Percentiles rank a stretch among this genome's conserved stretches.
Conservation (phyloP, 2,888 invertebrate genomes). For the Kuschelorhynchus macadamiae region DNA sequence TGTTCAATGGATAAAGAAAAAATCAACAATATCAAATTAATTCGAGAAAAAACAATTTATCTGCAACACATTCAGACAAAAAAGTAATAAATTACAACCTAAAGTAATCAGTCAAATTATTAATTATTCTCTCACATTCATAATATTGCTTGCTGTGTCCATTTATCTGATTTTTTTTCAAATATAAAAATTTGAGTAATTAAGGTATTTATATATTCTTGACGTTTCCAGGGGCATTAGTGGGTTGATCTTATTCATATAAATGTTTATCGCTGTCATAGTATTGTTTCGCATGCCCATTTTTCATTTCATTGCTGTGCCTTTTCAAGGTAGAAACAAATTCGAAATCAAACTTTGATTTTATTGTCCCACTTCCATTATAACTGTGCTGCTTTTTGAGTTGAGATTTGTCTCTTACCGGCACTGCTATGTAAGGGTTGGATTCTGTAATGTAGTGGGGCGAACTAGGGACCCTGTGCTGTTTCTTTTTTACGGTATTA, state of each 20-base stretch:
- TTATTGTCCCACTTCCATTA: conserved; percentile 60
- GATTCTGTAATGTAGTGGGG: conserved; percentile 85
- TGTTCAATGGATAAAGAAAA: too few species aligned
- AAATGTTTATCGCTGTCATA: conserved; percentile 59
- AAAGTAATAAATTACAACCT: neutral
- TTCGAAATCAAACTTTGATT: conserved; percentile 82
- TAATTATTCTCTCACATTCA: neutral
- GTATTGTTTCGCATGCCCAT: conserved; percentile 69
- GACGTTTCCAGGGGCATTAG: neutral
- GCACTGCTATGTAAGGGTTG: conserved; percentile 88
- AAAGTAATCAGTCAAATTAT: conserved; percentile 17
- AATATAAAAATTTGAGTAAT: too few species aligned
- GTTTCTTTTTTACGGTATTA: conserved; percentile 63
- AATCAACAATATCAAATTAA: too few species aligned
- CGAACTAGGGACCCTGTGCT: conserved; percentile 78
- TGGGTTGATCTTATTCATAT: conserved; percentile 57
- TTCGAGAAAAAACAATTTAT: too few species aligned
- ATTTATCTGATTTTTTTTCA: too few species aligned
- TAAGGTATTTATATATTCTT: neutral
- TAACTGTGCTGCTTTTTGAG: conserved; percentile 61
- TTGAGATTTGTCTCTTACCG: conserved; percentile 80
- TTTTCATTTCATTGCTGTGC: conserved; percentile 78
- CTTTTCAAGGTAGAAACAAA: conserved; percentile 68
- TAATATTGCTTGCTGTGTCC: neutral
- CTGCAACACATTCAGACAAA: too few species aligned